Base-by-base conservation (phyloP, 2,797 vertebrate species). In the Anolis apletophallus region DNA sequence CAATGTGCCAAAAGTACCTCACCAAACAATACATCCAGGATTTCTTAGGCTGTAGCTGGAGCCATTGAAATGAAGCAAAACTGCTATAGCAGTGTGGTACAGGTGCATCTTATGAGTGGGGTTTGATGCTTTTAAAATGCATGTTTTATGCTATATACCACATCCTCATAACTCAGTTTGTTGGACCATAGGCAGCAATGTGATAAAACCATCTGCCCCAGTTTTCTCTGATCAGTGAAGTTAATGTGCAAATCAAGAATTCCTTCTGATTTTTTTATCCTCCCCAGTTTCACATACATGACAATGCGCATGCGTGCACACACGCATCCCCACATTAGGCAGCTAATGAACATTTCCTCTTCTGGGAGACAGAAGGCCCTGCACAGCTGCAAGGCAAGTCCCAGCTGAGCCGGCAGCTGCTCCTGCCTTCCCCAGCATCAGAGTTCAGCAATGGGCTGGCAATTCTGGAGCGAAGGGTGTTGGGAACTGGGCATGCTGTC, bases 381-480 rank as follows among this genome's bases (percentile, higher is more conserved):
- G 40, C 88, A 93, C 94, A 93, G 92, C 92, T 94, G 94, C 93
- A 92, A 85, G 61, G 90, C 85, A 90, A 75, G 54, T 80, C 81
- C 88, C 75, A 79, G 87, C 79, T 84, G 89, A 89, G 88, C 74
- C 81, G 87, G 91, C 93, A 95, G 93, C 93, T 95, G 94, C 75
- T n/a, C 46, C 50, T 16, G 57, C 57, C 50, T 79, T 82, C 72
- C 92, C 88, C 90, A 91, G 90, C 94, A 95, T 71, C 88, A 85
- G 83, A 91, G 93, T 93, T 94, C 93, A 92, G 83, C 73, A 3
- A 72, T 87, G 88, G 79, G 89, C 89, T 87, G 89, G 72, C 91
- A 84, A 81, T 80, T 50, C 81, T 90, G 72, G 90, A 82, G 89
- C 88, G 91, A 91, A 40, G 67, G 14, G 88, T 78, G 85, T 68